A percentile compares a stretch with the other conserved stretches of the same genome.
Conservation (phyloP, 2,113 vertebrate species). For the Oncorhynchus gorbuscha region DNA sequence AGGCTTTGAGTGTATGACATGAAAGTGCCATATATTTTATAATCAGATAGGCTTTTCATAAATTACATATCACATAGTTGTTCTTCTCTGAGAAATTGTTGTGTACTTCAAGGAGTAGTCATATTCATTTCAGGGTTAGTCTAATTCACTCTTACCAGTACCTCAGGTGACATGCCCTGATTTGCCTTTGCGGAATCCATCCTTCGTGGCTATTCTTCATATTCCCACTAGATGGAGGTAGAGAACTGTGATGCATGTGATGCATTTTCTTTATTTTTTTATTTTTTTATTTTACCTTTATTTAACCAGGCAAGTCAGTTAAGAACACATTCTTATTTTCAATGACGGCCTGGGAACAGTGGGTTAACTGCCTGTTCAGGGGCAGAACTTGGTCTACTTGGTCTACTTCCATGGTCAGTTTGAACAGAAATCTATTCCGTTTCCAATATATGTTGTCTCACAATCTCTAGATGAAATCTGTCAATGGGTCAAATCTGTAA, state of each 20-base stretch:
- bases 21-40: not conserved
- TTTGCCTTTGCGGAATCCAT: not conserved
- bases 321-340: no score
- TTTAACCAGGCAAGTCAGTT: no score
- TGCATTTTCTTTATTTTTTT: no score
- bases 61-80: not conserved
- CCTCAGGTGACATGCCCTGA: not conserved
- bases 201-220: not conserved
- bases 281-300: no score
- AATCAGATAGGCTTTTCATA: not conserved
- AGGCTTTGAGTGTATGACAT: not conserved
- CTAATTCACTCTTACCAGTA: not conserved
- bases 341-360: no score
- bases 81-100: not conserved
- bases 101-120: not conserved
- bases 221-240: conserved; percentile 54
- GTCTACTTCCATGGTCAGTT: not conserved
- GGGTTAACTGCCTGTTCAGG: no score
- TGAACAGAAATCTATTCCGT: not conserved
- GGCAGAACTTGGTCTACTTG: no score
- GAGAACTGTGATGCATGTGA: conserved; percentile 8
- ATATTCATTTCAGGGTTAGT: not conserved
- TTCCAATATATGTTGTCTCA: not conserved
- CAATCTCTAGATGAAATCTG: no score
- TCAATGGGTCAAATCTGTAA: no score